Percentiles rank a stretch among this genome's conserved stretches.
These are phyloP conservation scores for Lasioglossum pauxillum DNA, from an alignment of 2,888 invertebrate genomes.

Conservation along the genomic window DNA sequence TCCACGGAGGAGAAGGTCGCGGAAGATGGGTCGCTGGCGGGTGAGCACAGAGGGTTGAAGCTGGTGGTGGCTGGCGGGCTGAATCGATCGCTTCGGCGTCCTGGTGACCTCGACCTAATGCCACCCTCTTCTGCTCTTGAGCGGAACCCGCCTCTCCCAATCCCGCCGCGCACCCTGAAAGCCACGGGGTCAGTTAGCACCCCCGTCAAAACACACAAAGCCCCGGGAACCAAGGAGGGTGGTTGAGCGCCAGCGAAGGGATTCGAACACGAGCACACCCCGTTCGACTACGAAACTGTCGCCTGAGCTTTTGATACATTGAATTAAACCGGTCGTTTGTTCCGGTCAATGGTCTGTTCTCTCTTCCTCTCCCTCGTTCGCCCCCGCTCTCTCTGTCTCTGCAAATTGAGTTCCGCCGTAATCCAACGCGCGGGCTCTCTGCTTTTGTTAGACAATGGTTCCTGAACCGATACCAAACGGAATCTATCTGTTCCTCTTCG, in stretches of 20 bases:
- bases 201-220: constrained; percentile 78
- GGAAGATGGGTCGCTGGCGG: constrained; percentile 28
- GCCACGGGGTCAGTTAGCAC: constrained; percentile 77
- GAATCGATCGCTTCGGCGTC: constrained; percentile 87
- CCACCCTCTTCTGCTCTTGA: constrained; percentile 83
- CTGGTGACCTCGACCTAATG: constrained; percentile 88
- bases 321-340: constrained; percentile 35
- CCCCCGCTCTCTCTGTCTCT: background rate
- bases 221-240: constrained; percentile 33
- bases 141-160: constrained; percentile 84
- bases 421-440: background rate
- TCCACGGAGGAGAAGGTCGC: constrained; percentile 37
- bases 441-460: background rate
- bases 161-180: constrained; percentile 42
- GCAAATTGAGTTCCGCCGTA: constrained; percentile 1
- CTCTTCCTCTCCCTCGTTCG: background rate
- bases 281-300: constrained; percentile 21
- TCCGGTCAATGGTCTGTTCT: constrained; percentile 7
- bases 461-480: constrained; percentile 1
- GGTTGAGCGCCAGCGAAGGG: constrained; percentile 6
- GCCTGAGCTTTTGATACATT: constrained; percentile 15
- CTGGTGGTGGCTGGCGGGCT: constrained; percentile 82
- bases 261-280: background rate
- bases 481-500: background rate
- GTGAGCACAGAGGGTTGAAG: constrained; percentile 39